Evolutionary conservation across 1,140 invertebrate species (phyloP).

Genomic region (Mycetomoellerius zeteki): DNA sequence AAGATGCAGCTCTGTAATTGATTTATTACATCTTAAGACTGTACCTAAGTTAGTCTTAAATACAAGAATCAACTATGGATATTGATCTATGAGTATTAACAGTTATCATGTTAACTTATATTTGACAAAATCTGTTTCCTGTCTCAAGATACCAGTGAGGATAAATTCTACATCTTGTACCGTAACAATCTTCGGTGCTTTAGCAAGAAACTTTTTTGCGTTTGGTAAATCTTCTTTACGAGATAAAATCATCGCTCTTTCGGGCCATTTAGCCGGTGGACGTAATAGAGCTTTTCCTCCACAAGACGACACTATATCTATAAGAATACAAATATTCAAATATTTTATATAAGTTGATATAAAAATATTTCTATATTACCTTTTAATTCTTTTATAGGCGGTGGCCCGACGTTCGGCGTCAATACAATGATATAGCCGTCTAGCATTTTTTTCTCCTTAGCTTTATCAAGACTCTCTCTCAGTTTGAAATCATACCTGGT

Average conservation of each 20-base stretch:
- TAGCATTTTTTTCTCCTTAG: conserved; percentile 80
- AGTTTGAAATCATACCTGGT: conserved; percentile 84
- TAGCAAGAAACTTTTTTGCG: conserved; percentile 80
- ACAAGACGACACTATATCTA: conserved; percentile 83
- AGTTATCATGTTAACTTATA: conserved; percentile 55
- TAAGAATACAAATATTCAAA: conserved; percentile 70
- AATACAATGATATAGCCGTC: conserved; percentile 82
- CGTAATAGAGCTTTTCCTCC: conserved; percentile 81
- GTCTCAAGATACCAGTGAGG: conserved; percentile 85
- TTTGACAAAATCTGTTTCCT: conserved; percentile 82
- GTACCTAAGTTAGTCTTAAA: too few relatives aligned
- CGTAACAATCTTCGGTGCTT: conserved; percentile 79
- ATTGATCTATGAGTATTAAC: neutral
- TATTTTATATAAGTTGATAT: conserved; percentile 12
- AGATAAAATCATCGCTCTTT: conserved; percentile 83
- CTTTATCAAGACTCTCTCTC: conserved; percentile 81
- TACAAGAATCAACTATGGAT: neutral
- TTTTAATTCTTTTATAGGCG: conserved; percentile 86
- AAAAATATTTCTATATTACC: conserved; percentile 76
- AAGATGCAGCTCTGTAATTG: too few relatives aligned
- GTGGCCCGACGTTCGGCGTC: conserved; percentile 83
- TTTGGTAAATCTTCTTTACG: conserved; percentile 79
- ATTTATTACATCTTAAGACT: neutral
- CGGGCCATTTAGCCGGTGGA: conserved; percentile 80
- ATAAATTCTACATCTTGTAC: conserved; percentile 86